These are phyloP conservation scores for Scaptomyza caliginosa DNA, from an alignment of 2,888 invertebrate species.

Conservation along the genomic window DNA sequence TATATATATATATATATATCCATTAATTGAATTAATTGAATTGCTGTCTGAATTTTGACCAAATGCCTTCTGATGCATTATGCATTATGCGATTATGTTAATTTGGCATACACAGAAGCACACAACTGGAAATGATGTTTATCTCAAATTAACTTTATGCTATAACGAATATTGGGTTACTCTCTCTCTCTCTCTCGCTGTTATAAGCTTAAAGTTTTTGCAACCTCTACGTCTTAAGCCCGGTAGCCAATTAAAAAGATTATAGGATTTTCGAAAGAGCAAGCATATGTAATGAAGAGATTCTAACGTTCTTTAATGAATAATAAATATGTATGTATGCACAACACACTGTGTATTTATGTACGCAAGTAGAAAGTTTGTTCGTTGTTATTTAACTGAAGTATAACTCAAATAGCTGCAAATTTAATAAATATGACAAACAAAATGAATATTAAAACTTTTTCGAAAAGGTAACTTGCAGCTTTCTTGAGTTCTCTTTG, in stretches of 20 bases:
- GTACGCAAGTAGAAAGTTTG: not conserved
- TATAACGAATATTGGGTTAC: constrained; percentile 11
- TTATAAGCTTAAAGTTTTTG: not conserved
- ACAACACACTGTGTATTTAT: not conserved
- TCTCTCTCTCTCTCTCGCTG: too few relatives aligned
- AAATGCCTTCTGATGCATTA: constrained; percentile 36
- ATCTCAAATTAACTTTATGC: constrained; percentile 52
- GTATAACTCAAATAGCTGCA: not conserved
- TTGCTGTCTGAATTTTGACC: constrained; percentile 23
- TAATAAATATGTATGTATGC: not conserved
- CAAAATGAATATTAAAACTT: constrained; percentile 1
- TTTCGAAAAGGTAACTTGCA: not conserved
- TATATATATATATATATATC: constrained; percentile 8
- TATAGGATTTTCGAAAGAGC: not conserved
- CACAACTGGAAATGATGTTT: constrained; percentile 19
- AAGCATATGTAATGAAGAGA: not conserved
- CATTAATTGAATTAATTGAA: constrained; percentile 52
- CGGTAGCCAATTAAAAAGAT: not conserved
- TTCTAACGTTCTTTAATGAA: too few relatives aligned
- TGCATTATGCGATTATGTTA: constrained; percentile 63
- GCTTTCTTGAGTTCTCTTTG: not conserved
- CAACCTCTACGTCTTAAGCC: not conserved
- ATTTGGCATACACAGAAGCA: constrained; percentile 18
- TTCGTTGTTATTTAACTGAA: not conserved
- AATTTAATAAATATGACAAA: constrained; percentile 2